These are phyloP conservation scores for Platypus cylindrus DNA, from an alignment of 2,888 invertebrate species.

Conservation along the genomic window DNA sequence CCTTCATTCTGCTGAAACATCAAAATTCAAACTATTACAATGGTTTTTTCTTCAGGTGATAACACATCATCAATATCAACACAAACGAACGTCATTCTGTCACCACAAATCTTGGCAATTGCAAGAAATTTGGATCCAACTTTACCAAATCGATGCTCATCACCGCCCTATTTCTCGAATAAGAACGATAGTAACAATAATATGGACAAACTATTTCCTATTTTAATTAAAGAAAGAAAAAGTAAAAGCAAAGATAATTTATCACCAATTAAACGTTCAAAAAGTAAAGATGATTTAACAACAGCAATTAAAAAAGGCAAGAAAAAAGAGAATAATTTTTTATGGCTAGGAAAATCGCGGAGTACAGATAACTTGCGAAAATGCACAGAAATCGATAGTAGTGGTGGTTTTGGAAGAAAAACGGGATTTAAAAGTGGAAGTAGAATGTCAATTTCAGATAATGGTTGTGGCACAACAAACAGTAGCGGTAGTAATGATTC, in stretches of 20 bases:
- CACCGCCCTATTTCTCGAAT: conserved; percentile 2
- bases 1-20: too few relatives aligned
- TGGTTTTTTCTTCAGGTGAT: conserved; percentile 14
- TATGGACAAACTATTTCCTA: conserved; percentile 15
- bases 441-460: too few relatives aligned
- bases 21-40: conserved; percentile 2
- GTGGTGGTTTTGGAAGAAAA: too few relatives aligned
- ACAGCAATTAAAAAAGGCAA: conserved; percentile 1
- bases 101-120: conserved; percentile 11
- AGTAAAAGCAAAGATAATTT: conserved; percentile 6
- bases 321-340: too few relatives aligned
- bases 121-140: conserved; percentile 13
- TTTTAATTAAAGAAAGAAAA: conserved; percentile 8
- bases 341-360: too few relatives aligned
- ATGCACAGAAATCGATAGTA: conserved; percentile 1
- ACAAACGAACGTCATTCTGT: conserved; percentile 14
- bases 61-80: conserved; percentile 8
- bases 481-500: too few relatives aligned
- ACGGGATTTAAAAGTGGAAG: too few relatives aligned
- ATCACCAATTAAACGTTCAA: background rate
- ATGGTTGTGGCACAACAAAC: too few relatives aligned
- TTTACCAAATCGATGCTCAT: conserved; percentile 8
- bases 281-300: conserved; percentile 4
- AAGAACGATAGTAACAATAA: conserved; percentile 2
- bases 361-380: conserved; percentile 5